These are phyloP conservation scores for Ammospiza caudacuta DNA, from an alignment of 2,113 vertebrate genomes.

Conservation along the genomic window DNA sequence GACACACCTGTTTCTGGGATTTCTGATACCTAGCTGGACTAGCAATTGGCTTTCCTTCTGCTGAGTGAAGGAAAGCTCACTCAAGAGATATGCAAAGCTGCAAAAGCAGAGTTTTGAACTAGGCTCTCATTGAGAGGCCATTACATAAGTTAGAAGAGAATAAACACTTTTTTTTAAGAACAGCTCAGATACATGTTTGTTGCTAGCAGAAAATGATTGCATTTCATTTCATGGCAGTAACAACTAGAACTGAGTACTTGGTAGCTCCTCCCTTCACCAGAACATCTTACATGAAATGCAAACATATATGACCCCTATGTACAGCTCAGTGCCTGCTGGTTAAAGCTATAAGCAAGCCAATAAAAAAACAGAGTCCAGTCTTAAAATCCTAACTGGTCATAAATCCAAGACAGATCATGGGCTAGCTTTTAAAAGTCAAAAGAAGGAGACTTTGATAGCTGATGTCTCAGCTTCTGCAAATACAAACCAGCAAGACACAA, in stretches of 20 bases:
- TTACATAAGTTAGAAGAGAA: background rate
- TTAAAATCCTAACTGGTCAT: background rate
- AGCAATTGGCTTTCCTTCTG: no score
- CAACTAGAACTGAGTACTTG: background rate
- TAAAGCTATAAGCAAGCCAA: background rate
- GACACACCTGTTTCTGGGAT: background rate
- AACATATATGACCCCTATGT: accelerated
- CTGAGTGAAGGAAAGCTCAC: no score
- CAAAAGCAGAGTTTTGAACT: background rate
- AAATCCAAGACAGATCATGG: background rate
- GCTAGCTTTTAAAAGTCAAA: background rate
- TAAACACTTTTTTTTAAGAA: background rate
- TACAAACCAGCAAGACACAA: background rate
- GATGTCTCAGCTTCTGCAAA: background rate
- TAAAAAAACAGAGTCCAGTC: background rate
- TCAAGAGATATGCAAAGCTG: background rate
- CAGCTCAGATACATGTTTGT: background rate
- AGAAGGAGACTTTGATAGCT: background rate
- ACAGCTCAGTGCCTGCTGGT: background rate
- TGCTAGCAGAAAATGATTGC: background rate
- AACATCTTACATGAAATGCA: background rate
- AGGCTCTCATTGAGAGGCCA: background rate
- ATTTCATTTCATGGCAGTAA: background rate
- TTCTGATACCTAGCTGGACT: background rate
- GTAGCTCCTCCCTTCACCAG: background rate